phyloP scores from a whole-genome alignment of 2,113 vertebrate species.

The Paratilapia polleni region DNA sequence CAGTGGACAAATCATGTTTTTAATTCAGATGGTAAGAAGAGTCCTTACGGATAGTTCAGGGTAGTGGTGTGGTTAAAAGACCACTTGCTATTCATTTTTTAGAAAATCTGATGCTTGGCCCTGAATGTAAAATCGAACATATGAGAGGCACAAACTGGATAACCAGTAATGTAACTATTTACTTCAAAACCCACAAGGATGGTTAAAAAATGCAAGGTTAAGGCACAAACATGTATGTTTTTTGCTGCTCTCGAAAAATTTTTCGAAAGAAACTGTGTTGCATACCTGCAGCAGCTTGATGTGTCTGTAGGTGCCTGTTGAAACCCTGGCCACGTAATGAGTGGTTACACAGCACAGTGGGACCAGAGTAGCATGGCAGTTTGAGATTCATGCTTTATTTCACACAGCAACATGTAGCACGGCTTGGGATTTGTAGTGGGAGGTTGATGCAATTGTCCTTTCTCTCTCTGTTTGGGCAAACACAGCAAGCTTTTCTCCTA shows the following conservation, averaged over 20 bases:
- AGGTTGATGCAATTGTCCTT: slow-evolving; percentile 9
- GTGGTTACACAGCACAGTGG: slow-evolving; percentile 24
- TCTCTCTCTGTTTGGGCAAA: background rate
- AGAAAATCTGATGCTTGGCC: background rate
- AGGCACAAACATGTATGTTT: background rate
- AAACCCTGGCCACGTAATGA: slow-evolving; percentile 24
- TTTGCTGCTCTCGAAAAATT: background rate
- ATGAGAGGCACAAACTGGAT: background rate
- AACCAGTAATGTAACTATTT: accelerated
- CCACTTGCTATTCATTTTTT: too few species aligned
- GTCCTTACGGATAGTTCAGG: background rate
- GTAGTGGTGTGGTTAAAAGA: background rate
- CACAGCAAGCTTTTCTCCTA: background rate
- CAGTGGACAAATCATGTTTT: background rate
- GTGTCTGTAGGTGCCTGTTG: slow-evolving; percentile 33
- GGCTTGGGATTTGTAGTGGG: slow-evolving; percentile 1
- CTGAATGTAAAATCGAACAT: background rate
- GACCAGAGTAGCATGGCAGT: background rate
- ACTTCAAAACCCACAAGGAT: background rate
- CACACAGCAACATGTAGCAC: slow-evolving; percentile 16
- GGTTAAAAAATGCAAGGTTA: background rate
- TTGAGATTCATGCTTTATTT: slow-evolving; percentile 22
- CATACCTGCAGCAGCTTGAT: slow-evolving; percentile 8
- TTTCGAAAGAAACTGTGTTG: background rate
- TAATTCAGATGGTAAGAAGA: background rate